Conservation (phyloP, 2,888 invertebrate genomes). For the Iphiclides podalirius region DNA sequence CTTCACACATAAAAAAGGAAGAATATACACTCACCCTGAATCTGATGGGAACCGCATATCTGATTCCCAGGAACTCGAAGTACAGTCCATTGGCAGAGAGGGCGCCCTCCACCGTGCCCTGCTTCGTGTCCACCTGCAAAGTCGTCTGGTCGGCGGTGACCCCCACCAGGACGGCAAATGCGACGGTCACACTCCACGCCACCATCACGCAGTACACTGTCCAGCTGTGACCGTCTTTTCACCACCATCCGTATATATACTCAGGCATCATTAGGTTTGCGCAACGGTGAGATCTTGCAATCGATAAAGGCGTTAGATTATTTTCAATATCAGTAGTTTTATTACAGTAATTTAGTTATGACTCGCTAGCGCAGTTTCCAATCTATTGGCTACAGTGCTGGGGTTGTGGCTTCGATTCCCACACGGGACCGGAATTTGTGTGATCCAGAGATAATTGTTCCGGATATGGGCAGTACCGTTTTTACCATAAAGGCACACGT, state of each 20-base stretch:
- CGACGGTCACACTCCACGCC: conserved; percentile 28
- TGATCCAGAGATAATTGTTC: too few relatives aligned
- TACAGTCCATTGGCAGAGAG: conserved; percentile 51
- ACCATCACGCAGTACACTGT: conserved; percentile 23
- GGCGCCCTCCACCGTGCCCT: conserved; percentile 61
- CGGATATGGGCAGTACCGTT: too few relatives aligned
- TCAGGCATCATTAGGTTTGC: not conserved
- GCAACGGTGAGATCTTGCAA: not conserved
- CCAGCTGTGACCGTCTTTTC: conserved; percentile 16
- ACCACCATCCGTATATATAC: conserved; percentile 22
- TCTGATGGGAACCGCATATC: conserved; percentile 57
- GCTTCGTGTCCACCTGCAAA: conserved; percentile 52
- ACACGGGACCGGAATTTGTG: too few relatives aligned
- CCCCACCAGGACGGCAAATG: conserved; percentile 37
- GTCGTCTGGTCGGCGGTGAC: conserved; percentile 40
- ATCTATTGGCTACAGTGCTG: too few relatives aligned
- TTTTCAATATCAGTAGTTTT: too few relatives aligned
- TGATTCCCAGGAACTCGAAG: conserved; percentile 63
- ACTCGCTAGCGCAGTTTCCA: too few relatives aligned
- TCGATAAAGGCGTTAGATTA: conserved; percentile 3
- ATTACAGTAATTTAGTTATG: too few relatives aligned
- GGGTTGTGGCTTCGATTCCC: too few relatives aligned
- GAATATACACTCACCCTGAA: conserved; percentile 59
- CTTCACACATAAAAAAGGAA: too few relatives aligned
- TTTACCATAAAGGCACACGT: too few relatives aligned